Percentiles rank a stretch among this genome's conserved stretches.
Conservation (phyloP, 23 tunicate species). For the Oikopleura albicans region DNA sequence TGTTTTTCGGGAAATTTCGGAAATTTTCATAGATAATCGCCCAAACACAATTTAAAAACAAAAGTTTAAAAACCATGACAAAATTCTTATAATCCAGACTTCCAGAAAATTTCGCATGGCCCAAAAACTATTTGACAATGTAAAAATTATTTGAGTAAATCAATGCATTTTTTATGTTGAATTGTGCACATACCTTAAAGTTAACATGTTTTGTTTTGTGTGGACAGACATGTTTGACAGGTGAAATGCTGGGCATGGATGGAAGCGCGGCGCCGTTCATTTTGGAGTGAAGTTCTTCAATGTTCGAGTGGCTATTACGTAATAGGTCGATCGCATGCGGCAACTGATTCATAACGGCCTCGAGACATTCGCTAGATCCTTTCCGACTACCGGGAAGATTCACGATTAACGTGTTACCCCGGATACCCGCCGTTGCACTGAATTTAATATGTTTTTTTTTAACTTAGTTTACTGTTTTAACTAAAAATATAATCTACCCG, state of each 20-base stretch:
- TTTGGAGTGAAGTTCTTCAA: neutral
- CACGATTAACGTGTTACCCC: constrained; percentile 35
- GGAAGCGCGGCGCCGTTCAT: neutral
- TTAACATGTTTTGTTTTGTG: neutral
- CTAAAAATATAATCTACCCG: no score
- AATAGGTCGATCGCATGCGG: neutral
- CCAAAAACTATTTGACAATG: no score
- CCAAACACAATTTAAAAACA: no score
- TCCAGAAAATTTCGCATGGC: no score
- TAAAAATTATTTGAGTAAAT: no score
- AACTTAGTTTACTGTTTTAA: no score
- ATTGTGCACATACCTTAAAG: neutral
- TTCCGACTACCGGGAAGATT: constrained; percentile 76
- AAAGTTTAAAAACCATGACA: no score
- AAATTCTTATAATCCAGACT: no score
- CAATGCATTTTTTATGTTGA: no score
- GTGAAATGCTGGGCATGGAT: neutral
- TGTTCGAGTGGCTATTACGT: neutral
- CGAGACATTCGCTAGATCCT: constrained; percentile 37
- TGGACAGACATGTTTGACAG: neutral
- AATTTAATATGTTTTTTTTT: no score
- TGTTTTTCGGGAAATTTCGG: neutral
- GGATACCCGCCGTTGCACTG: constrained; percentile 65
- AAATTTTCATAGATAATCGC: no score
- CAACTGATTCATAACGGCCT: neutral